A percentile compares a stretch with the other conserved stretches of the same genome.
phyloP scores from a whole-genome alignment of 2,113 vertebrate genomes.

The Seriola aureovittata region DNA sequence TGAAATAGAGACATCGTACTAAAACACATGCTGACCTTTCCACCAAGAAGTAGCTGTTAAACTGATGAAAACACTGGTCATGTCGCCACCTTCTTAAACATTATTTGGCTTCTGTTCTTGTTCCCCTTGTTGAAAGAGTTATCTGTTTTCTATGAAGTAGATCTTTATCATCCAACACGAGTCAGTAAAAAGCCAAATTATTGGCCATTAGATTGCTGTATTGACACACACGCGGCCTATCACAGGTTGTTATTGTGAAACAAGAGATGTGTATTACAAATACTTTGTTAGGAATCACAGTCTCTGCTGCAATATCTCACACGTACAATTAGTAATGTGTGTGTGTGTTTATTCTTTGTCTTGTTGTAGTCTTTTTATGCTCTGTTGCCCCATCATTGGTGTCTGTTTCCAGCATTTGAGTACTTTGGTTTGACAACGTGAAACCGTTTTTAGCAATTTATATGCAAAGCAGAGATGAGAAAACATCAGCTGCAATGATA shows the following conservation, averaged over 20 bases:
- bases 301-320: background rate
- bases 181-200: slow-evolving; percentile 29
- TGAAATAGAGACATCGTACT: background rate
- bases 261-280: slow-evolving; percentile 15
- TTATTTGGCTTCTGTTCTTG: slow-evolving; percentile 52
- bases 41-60: slow-evolving; percentile 25
- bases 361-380: slow-evolving; percentile 38
- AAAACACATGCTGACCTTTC: slow-evolving; percentile 38
- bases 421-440: slow-evolving; percentile 50
- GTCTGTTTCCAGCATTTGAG: slow-evolving; percentile 35
- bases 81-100: slow-evolving; percentile 31
- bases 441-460: slow-evolving; percentile 66
- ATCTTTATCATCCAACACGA: slow-evolving; percentile 28
- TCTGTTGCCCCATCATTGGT: slow-evolving; percentile 24
- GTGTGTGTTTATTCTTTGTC: slow-evolving; percentile 9
- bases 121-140: slow-evolving; percentile 16
- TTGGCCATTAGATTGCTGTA: slow-evolving; percentile 30
- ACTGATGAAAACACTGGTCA: slow-evolving; percentile 23
- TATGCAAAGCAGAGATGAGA: slow-evolving; percentile 74
- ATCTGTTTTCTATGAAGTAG: slow-evolving; percentile 18
- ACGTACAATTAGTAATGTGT: background rate
- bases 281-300: slow-evolving; percentile 14
- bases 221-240: slow-evolving; percentile 8
- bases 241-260: background rate
- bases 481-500: slow-evolving; percentile 54